phyloP scores from a whole-genome alignment of 2,797 vertebrate genomes.

The Vultur gryphus region DNA sequence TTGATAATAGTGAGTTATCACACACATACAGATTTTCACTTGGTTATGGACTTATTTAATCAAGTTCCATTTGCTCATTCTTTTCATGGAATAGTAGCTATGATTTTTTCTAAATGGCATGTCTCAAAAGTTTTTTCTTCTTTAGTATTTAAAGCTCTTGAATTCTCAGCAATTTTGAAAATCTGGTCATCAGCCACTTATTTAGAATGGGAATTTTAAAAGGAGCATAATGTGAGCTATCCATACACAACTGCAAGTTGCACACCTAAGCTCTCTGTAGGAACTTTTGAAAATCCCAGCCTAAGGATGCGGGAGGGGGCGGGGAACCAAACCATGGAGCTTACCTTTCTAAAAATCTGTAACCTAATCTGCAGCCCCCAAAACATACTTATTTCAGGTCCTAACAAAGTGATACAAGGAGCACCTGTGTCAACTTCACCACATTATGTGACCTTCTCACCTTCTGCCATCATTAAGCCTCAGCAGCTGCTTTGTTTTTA shows the following conservation, averaged over 20 bases:
- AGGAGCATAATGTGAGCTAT: not conserved
- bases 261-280: not conserved
- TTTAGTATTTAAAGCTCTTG: not conserved
- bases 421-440: not conserved
- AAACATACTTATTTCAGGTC: not conserved
- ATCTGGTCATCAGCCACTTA: not conserved
- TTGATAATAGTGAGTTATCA: not conserved
- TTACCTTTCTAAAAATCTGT: not conserved
- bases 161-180: not conserved
- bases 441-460: not conserved
- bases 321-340: accelerated
- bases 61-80: not conserved
- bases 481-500: not conserved
- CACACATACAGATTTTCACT: not conserved
- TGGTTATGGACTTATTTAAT: not conserved
- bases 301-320: not conserved
- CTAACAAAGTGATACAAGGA: not conserved
- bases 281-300: not conserved
- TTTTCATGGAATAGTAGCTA: not conserved
- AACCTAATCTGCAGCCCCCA: not conserved
- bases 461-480: not conserved
- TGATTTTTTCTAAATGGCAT: not conserved
- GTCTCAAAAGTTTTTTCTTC: not conserved
- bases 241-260: not conserved
- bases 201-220: not conserved